Conservation (phyloP, 2,888 invertebrate species). For the Cloeon dipterum region DNA sequence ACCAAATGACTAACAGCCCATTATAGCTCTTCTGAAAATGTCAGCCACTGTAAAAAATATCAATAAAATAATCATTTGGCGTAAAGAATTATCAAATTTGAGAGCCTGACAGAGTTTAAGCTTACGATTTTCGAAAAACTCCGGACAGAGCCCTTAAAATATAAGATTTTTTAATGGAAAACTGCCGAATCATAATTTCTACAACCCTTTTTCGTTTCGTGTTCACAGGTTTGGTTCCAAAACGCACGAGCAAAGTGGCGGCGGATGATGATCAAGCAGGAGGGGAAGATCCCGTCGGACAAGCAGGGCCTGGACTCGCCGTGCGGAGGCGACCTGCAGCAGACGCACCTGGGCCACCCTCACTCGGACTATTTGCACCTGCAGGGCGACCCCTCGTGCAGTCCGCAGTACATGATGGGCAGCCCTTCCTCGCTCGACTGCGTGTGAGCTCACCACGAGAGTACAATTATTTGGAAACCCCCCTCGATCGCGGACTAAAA, state of each 20-base stretch:
- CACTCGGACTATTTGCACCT: neutral
- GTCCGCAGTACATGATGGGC: neutral
- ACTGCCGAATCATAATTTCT: no score
- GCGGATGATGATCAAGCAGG: slow-evolving; percentile 63
- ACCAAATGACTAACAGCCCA: no score
- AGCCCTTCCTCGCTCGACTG: slow-evolving; percentile 1
- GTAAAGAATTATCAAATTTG: no score
- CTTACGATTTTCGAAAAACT: no score
- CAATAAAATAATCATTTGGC: no score
- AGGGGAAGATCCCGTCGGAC: slow-evolving; percentile 38
- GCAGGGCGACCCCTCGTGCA: slow-evolving; percentile 1
- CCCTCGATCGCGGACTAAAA: neutral
- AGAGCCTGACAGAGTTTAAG: no score
- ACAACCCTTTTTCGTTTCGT: no score
- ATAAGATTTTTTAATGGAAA: no score
- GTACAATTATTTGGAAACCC: neutral
- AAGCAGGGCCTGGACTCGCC: slow-evolving; percentile 35
- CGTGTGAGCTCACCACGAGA: neutral
- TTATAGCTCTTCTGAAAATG: no score
- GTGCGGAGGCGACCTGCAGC: neutral
- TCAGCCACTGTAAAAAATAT: no score
- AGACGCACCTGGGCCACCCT: neutral
- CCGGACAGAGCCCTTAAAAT: no score
- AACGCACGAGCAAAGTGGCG: slow-evolving; percentile 87
- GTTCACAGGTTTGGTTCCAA: slow-evolving; percentile 81